Evolutionary conservation across 1,140 invertebrate species (phyloP), one percentile per base, ranked within the genome.

Genomic region (Zaprionus camerounensis): DNA sequence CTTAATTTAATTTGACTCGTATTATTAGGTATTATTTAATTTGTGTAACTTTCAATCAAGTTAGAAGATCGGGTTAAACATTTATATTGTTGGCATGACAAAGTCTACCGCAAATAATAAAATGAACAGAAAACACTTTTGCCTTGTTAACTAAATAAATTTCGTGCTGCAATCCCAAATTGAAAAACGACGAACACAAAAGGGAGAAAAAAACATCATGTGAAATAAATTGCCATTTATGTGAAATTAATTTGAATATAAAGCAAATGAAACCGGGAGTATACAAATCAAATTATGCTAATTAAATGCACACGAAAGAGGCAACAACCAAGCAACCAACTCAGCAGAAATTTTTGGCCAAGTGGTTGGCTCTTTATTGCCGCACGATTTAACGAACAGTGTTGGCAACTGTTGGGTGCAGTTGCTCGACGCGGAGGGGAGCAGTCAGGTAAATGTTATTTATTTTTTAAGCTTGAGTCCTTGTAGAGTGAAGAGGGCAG

Each of bases 231-330:
- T 78, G 68, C 56, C 68, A 75, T 87, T 80, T 87, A 51, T 68
- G 53, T 62, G 64, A 59, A 80, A 65, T 76, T 77, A 22, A 86
- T 82, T 85, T 81, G 63, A 81, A 74, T 74, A 56, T 63, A 62
- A 71, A 61, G 44, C 61, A 26, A 72, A 57, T 34, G 22, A 36
- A 81, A 58, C 36, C 64, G 66, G 65, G 68, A 49, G 66, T 55
- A 41, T 53, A 67, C 69, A 78, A 68, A 83, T 81, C 69, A 76
- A 87, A 87, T 88, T 88, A 87, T 88, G 83, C 73, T 88, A 87
- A 87, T 87, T 87, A 88, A 87, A 84, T 63, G 80, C 53, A 71
- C 64, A 80, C 36, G 77, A 64, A 74, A 73, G 72, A 49, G 55
- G 36, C 64, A 55, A 49, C 24, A 69, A 9, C 38, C 49, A 72